These are phyloP conservation scores for Peromyscus leucopus DNA, from an alignment of 2,113 vertebrate species.

Conservation along the genomic window DNA sequence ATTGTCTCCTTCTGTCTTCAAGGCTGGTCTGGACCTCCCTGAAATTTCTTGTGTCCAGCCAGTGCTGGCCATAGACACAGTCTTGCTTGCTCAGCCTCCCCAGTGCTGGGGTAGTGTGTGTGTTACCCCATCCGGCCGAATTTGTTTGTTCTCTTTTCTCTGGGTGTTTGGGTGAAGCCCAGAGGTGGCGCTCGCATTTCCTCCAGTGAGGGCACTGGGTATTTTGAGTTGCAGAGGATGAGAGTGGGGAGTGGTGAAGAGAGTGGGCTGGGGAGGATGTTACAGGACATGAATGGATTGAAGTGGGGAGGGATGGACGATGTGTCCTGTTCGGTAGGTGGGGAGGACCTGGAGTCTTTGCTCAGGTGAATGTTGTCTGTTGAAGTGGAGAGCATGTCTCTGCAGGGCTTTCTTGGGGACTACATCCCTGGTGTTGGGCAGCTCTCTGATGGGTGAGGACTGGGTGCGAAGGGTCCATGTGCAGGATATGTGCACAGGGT, in stretches of 20 bases:
- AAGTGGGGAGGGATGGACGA: background rate
- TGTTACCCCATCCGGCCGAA: background rate
- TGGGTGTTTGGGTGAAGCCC: background rate
- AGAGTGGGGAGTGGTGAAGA: background rate
- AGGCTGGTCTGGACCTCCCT: background rate
- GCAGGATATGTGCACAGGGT: too few species aligned
- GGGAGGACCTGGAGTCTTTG: background rate
- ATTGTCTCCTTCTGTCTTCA: background rate
- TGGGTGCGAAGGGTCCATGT: background rate
- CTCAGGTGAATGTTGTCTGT: background rate
- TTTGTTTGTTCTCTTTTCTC: background rate
- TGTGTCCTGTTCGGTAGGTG: background rate
- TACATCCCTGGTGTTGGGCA: fast-evolving
- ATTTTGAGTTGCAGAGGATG: background rate
- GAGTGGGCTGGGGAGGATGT: background rate
- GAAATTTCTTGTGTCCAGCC: background rate
- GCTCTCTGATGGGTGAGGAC: background rate
- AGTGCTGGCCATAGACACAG: background rate
- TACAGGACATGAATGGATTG: background rate
- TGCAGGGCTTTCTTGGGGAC: background rate
- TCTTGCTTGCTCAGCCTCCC: background rate
- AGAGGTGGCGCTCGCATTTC: background rate
- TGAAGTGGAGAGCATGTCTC: background rate
- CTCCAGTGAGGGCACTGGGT: background rate
- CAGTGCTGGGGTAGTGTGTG: too few species aligned